Conservation (phyloP, 2,797 vertebrate genomes). For the Arnoldichthys spilopterus region DNA sequence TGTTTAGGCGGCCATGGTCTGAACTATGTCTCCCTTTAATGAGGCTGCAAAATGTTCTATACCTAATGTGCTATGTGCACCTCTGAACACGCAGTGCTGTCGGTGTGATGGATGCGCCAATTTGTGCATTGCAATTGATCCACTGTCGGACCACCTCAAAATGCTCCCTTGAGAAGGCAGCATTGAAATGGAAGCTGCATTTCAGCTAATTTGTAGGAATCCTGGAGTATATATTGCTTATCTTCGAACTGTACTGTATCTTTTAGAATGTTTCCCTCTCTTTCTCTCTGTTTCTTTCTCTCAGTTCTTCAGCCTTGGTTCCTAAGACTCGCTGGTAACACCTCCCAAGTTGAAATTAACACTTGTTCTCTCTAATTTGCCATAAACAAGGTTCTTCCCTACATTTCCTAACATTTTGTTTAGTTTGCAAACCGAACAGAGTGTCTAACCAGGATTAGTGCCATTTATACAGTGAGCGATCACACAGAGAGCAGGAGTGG, state of each 20-base stretch:
- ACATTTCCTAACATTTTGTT: conserved; percentile 38
- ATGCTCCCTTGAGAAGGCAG: background rate
- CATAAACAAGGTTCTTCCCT: conserved; percentile 6
- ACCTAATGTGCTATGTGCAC: background rate
- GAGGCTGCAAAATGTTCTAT: background rate
- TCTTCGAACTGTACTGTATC: conserved; percentile 15
- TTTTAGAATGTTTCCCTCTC: conserved; percentile 33
- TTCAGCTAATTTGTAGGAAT: background rate
- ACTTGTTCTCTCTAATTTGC: background rate
- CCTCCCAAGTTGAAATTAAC: conserved; percentile 17
- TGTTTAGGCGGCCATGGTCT: background rate
- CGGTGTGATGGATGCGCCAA: background rate
- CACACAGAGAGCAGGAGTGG: conserved; percentile 29
- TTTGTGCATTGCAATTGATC: background rate
- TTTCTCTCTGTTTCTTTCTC: conserved; percentile 54
- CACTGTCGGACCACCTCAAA: background rate
- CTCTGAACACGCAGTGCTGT: background rate
- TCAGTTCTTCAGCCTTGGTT: conserved; percentile 63
- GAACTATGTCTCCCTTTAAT: background rate
- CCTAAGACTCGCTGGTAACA: conserved; percentile 49
- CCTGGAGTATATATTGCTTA: conserved; percentile 20
- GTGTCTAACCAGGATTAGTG: conserved; percentile 35
- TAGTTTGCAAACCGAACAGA: conserved; percentile 15
- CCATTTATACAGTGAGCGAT: conserved; percentile 56
- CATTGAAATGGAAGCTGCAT: background rate